phyloP scores from a whole-genome alignment of 1,140 invertebrate species.

The Drosophila jambulina region DNA sequence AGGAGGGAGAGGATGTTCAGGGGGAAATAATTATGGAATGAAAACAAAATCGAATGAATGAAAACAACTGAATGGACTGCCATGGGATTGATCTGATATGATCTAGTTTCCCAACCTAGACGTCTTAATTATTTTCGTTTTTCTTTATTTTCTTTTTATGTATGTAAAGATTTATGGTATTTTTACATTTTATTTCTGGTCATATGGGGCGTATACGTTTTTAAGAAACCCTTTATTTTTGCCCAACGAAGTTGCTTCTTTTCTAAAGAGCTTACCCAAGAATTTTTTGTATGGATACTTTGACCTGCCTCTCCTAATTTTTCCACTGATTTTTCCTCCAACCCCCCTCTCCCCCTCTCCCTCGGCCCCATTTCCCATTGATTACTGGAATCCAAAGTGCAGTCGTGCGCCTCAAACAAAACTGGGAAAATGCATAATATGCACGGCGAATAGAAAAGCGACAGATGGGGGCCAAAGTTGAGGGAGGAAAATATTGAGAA shows the following conservation, averaged over 20 bases:
- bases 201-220: constrained; percentile 18
- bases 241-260: neutral
- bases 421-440: constrained; percentile 47
- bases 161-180: neutral
- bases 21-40: constrained; percentile 22
- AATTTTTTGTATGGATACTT: neutral
- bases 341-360: no score
- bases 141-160: neutral
- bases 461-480: neutral
- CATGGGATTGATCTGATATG: constrained; percentile 38
- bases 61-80: constrained; percentile 21
- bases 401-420: constrained; percentile 47
- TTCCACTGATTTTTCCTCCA: neutral
- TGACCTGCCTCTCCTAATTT: no score
- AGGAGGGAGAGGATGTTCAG: neutral
- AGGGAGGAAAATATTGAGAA: constrained; percentile 1
- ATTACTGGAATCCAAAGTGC: constrained; percentile 64
- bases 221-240: neutral
- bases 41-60: constrained; percentile 40
- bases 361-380: constrained; percentile 36
- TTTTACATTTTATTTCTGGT: neutral
- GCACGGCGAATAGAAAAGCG: constrained; percentile 23
- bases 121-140: neutral
- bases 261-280: neutral
- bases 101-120: constrained; percentile 7